phyloP scores from a whole-genome alignment of 2,797 vertebrate species.

The Cyprinella venusta region DNA sequence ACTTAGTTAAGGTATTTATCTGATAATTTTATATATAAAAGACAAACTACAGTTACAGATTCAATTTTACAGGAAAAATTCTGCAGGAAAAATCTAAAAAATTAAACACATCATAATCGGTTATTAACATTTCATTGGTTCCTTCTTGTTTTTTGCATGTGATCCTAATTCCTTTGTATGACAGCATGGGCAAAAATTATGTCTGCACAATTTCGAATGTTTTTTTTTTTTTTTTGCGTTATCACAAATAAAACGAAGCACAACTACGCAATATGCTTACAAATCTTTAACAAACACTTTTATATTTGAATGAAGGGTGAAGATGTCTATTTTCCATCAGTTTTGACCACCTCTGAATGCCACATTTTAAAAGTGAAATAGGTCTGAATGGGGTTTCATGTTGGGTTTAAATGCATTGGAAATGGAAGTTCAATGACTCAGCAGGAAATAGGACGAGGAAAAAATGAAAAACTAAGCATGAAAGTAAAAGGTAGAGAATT shows the following conservation, averaged over 20 bases:
- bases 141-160: background rate
- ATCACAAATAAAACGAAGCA: background rate
- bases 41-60: background rate
- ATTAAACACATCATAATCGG: background rate
- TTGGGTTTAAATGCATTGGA: background rate
- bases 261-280: background rate
- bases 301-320: background rate
- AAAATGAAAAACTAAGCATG: slow-evolving; percentile 22
- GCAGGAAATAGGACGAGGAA: background rate
- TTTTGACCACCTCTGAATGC: background rate
- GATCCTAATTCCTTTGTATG: background rate
- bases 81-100: background rate
- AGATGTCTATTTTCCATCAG: background rate
- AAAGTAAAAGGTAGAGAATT: slow-evolving; percentile 25
- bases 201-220: background rate
- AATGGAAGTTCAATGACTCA: slow-evolving; percentile 3
- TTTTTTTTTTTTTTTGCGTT: background rate
- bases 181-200: background rate
- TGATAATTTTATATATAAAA: background rate
- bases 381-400: background rate
- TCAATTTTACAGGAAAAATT: background rate
- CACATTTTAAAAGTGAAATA: background rate
- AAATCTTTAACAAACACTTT: background rate
- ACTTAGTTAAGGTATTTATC: background rate
- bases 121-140: background rate